These are phyloP conservation scores for Limnodromus scolopaceus DNA, from an alignment of 2,797 vertebrate genomes.

Conservation along the genomic window DNA sequence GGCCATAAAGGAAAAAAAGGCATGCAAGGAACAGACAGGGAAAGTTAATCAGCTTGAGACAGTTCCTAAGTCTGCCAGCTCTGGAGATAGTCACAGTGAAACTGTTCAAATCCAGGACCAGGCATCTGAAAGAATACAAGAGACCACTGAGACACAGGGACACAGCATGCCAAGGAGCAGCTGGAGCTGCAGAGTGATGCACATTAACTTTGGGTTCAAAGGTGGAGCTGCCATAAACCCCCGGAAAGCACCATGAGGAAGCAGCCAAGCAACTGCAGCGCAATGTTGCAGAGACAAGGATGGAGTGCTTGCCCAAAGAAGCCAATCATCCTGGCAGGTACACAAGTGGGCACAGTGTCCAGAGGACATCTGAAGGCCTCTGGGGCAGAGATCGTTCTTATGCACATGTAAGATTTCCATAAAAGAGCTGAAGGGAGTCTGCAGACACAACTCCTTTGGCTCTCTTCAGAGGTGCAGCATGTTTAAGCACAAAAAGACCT, in stretches of 20 bases:
- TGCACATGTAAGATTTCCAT: not conserved
- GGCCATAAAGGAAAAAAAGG: not conserved
- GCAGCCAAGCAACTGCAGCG: not conserved
- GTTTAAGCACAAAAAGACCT: not conserved
- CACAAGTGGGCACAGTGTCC: not conserved
- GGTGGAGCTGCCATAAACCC: not conserved
- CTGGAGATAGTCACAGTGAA: not conserved
- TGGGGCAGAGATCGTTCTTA: not conserved
- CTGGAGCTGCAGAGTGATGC: not conserved
- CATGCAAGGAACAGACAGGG: not conserved
- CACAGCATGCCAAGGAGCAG: not conserved
- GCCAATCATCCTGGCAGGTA: not conserved
- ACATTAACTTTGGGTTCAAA: not conserved
- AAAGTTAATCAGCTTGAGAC: not conserved
- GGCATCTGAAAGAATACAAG: not conserved
- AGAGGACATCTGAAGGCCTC: not conserved
- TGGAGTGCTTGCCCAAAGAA: not conserved
- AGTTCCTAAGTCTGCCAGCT: not conserved
- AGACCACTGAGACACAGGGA: not conserved
- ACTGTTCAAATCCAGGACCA: not conserved
- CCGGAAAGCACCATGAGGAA: not conserved
- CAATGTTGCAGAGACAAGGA: accelerated
- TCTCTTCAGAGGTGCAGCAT: not conserved
- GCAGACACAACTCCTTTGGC: not conserved
- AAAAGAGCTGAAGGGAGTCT: not conserved